phyloP scores from a whole-genome alignment of 1,140 invertebrate genomes.

The Sweltsa coloradensis region DNA sequence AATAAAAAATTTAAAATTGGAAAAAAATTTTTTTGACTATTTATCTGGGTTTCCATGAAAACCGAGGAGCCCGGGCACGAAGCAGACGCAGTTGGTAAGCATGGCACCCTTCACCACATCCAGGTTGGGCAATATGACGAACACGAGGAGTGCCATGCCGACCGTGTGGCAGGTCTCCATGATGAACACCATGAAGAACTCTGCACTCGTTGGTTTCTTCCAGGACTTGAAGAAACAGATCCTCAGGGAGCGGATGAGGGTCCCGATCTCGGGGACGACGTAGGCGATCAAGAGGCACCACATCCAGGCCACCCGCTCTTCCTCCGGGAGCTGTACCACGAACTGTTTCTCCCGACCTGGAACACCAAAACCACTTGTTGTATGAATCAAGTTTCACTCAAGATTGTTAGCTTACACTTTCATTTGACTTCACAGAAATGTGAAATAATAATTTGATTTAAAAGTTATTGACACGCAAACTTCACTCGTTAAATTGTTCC shows the following conservation, averaged over 20 bases:
- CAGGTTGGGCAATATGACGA: constrained; percentile 75
- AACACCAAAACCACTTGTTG: constrained; percentile 15
- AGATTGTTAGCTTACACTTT: too few species aligned
- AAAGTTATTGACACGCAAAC: too few species aligned
- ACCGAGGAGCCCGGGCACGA: constrained; percentile 67
- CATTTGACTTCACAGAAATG: too few species aligned
- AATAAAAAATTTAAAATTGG: too few species aligned
- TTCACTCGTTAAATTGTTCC: too few species aligned
- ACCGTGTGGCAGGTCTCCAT: constrained; percentile 78
- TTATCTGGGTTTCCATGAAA: too few species aligned
- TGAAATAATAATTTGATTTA: too few species aligned
- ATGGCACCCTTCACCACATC: constrained; percentile 87
- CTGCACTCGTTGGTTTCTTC: constrained; percentile 42
- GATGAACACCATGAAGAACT: constrained; percentile 58
- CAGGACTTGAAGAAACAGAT: constrained; percentile 87
- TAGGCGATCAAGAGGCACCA: constrained; percentile 84
- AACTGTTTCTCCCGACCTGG: constrained; percentile 71
- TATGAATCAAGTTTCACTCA: too few species aligned
- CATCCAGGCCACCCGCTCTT: constrained; percentile 80
- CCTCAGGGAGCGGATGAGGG: constrained; percentile 65
- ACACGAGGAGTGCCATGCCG: constrained; percentile 72
- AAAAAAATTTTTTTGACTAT: too few species aligned
- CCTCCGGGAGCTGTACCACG: constrained; percentile 59
- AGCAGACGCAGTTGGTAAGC: constrained; percentile 86
- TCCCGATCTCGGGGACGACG: constrained; percentile 74